Percentiles rank a stretch among this genome's conserved stretches.
phyloP scores from a whole-genome alignment of 2,113 vertebrate genomes.

The Ptilonorhynchus violaceus region DNA sequence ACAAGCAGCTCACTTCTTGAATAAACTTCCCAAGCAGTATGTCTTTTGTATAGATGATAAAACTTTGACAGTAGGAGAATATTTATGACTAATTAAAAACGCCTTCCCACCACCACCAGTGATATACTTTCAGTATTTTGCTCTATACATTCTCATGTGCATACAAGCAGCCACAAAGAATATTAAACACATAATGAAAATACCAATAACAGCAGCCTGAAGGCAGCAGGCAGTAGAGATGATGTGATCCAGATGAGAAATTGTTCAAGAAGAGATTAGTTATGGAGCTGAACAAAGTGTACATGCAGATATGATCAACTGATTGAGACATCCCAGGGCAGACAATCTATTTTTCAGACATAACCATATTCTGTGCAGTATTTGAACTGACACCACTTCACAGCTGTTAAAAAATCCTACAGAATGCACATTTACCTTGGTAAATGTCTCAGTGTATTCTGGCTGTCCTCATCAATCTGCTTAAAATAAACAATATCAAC shows the following conservation, averaged over 20 bases:
- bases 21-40: slow-evolving; percentile 10
- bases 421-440: neutral
- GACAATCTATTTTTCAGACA: neutral
- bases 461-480: neutral
- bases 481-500: neutral
- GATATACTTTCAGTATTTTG: neutral
- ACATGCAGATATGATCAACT: neutral
- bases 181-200: neutral
- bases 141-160: neutral
- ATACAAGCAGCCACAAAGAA: neutral
- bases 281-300: neutral
- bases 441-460: neutral
- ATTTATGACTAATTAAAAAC: neutral
- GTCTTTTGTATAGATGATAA: neutral
- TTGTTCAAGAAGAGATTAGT: neutral
- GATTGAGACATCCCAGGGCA: neutral
- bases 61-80: neutral
- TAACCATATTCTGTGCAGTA: neutral
- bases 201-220: neutral
- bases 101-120: neutral
- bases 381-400: neutral
- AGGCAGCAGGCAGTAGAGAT: neutral
- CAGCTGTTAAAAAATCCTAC: neutral
- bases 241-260: neutral
- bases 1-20: slow-evolving; percentile 31